Base-by-base conservation (phyloP, 2,113 vertebrate genomes). In the Meriones unguiculatus region DNA sequence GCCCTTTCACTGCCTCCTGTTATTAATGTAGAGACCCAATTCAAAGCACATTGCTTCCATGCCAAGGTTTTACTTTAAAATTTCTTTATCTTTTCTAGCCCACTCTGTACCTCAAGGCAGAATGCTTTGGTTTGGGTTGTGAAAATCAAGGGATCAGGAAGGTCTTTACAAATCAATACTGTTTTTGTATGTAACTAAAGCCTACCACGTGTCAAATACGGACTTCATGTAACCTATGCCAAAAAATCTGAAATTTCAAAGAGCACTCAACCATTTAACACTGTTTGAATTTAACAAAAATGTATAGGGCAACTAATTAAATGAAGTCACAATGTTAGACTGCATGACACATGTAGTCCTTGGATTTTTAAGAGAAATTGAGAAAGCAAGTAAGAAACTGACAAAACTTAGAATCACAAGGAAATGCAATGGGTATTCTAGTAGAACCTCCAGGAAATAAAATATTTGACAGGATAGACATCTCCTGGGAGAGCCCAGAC, bases 21-120 rank as follows among this genome's bases (percentile, higher is more conserved):
- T 95, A 50, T 1, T 35, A 80, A 85, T 97, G 84, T 95, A 95
- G 75, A 94, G 52, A 93, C 54, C 8, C 38, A 41, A 81, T 80
- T 57, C 15, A 95, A 90, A 95, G 94, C 69, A 96, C 54, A 89
- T 62, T 65, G 65, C 85, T 59, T 76, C 65, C 13, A 2, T 95
- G 93, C 86, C 97, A 97, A 70, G 52, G 96, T 93, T 96, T 77
- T 96, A 96, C 91, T 82, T 91, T 77, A 62, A 76, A 82, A 92
- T 93, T 89, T 89, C 38, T 54, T 94, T 93, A 76, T 98, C 41
- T 97, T 96, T 95, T 94, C 88, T 72, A 54, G 17, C 75, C 80
- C 62, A 32, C 62, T 88, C 92, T 97, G 91, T 77, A 20, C 57
- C 72, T 64, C 88, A 46, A 18, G 90, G 90, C 50, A 94, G n/a